Conservation (phyloP, 2,113 vertebrate species). For the Platichthys stellatus region DNA sequence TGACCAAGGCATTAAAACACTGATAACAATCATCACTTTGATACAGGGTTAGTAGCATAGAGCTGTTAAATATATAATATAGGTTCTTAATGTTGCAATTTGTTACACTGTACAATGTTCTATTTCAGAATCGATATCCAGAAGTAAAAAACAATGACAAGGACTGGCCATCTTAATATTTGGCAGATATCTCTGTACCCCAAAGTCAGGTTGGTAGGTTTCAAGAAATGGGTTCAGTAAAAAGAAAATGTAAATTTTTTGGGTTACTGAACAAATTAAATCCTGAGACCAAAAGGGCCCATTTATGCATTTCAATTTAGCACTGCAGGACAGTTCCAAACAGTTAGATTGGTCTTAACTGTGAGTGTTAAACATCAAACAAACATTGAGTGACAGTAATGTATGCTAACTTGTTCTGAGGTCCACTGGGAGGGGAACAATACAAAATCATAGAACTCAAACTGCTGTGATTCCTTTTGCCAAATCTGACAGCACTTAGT, state of each 20-base stretch:
- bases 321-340: not conserved
- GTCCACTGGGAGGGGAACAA: not conserved
- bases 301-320: not conserved
- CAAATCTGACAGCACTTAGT: constrained; percentile 2
- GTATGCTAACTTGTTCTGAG: not conserved
- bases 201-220: not conserved
- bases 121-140: too few species aligned
- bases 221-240: not conserved
- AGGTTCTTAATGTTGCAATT: too few species aligned
- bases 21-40: too few species aligned
- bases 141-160: too few species aligned
- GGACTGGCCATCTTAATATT: too few species aligned
- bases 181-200: not conserved
- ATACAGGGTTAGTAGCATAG: too few species aligned
- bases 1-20: too few species aligned
- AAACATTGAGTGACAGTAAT: too few species aligned
- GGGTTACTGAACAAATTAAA: not conserved
- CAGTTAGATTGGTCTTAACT: too few species aligned
- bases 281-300: not conserved
- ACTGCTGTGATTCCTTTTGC: not conserved
- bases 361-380: too few species aligned
- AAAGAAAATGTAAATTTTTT: not conserved
- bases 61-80: too few species aligned
- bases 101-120: too few species aligned
- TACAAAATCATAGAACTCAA: not conserved